A percentile compares a stretch with the other conserved stretches of the same genome.
Evolutionary conservation across 2,888 invertebrate genomes (phyloP).

Genomic region (Lamellibrachia columna): DNA sequence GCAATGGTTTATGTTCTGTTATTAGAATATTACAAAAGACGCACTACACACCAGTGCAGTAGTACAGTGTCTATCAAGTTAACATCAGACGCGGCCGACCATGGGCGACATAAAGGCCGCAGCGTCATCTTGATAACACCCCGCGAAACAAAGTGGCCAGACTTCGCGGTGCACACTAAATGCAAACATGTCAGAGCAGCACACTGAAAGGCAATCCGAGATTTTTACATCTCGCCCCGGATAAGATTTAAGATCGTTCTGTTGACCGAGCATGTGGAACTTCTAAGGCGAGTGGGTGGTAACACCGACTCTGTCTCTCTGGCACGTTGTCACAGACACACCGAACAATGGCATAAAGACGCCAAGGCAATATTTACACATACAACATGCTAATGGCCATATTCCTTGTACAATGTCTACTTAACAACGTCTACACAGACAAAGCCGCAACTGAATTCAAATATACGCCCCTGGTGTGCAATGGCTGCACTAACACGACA

Average conservation of each 20-base stretch:
- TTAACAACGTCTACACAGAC: background rate
- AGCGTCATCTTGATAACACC: background rate
- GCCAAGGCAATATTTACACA: background rate
- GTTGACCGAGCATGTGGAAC: background rate
- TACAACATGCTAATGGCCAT: background rate
- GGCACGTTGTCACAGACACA: background rate
- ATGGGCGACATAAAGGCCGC: background rate
- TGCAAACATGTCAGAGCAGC: background rate
- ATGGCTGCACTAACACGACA: background rate
- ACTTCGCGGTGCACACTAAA: background rate
- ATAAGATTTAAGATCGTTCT: background rate
- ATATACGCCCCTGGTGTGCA: background rate
- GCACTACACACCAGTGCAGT: background rate
- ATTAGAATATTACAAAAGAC: background rate
- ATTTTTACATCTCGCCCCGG: background rate
- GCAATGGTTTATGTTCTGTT: background rate
- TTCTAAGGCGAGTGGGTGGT: background rate
- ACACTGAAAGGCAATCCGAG: background rate
- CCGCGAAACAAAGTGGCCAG: background rate
- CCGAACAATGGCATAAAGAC: background rate
- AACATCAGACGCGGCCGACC: background rate
- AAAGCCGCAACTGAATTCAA: background rate
- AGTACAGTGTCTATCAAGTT: constrained; percentile 1
- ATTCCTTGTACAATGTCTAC: background rate
- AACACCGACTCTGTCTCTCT: background rate